Percentiles rank a stretch among this genome's conserved stretches.
Conservation (phyloP, 2,888 invertebrate species). For the Hyposoter didymator region DNA sequence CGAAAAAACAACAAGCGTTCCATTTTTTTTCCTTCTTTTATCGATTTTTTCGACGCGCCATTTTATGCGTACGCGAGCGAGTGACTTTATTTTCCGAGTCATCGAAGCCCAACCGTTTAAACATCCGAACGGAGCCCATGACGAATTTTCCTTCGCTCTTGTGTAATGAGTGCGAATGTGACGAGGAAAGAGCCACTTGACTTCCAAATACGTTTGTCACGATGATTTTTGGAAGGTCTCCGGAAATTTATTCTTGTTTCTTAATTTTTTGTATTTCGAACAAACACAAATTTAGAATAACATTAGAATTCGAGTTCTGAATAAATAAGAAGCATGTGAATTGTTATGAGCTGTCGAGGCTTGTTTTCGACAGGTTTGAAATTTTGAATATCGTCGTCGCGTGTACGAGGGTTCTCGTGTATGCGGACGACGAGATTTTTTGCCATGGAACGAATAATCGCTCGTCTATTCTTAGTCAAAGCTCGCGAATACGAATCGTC, state of each 20-base stretch:
- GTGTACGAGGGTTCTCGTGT: no score
- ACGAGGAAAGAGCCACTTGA: no score
- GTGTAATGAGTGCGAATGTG: background rate
- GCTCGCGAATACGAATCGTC: background rate
- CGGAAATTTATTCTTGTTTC: background rate
- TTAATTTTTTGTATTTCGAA: background rate
- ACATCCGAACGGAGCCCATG: slow-evolving; percentile 16
- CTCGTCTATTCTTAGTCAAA: no score
- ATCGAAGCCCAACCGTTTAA: slow-evolving; percentile 45
- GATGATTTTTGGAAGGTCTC: background rate
- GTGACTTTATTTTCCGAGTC: slow-evolving; percentile 7
- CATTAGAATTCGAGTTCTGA: no score
- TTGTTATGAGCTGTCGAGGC: no score
- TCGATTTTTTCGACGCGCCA: background rate
- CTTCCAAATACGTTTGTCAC: background rate
- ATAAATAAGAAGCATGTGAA: no score
- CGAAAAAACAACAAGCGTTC: background rate
- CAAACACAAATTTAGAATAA: background rate
- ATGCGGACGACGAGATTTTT: no score
- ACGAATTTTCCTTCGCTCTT: background rate
- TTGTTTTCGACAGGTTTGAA: no score
- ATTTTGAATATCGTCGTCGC: no score
- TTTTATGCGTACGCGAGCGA: background rate
- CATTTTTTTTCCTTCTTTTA: background rate
- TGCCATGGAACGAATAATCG: no score